Percentiles rank a stretch among this genome's conserved stretches.
phyloP scores from a whole-genome alignment of 2,888 invertebrate genomes.

The Orchesella flavescens region DNA sequence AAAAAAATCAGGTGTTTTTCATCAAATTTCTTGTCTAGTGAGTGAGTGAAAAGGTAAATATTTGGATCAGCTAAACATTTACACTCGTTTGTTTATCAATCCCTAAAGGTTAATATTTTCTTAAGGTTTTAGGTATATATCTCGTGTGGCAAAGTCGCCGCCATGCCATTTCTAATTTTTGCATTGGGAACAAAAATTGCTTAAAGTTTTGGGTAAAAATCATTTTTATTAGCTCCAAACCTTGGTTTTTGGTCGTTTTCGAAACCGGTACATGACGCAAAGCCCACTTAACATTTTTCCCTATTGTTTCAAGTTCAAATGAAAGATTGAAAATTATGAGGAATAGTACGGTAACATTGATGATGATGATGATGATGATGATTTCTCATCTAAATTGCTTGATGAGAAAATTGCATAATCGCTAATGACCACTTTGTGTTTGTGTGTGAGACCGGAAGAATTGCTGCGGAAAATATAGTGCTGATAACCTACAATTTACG shows the following conservation, averaged over 20 bases:
- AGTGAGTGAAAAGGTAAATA: too few relatives aligned
- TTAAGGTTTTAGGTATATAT: too few relatives aligned
- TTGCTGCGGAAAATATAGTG: slow-evolving; percentile 33
- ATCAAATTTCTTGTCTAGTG: too few relatives aligned
- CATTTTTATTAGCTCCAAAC: not conserved
- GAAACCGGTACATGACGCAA: slow-evolving; percentile 55
- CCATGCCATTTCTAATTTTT: too few relatives aligned
- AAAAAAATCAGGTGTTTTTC: too few relatives aligned
- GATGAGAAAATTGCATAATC: slow-evolving; percentile 59
- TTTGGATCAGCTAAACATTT: too few relatives aligned
- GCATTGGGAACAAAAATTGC: too few relatives aligned
- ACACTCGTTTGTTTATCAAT: too few relatives aligned
- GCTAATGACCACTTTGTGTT: slow-evolving; percentile 27
- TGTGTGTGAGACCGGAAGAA: slow-evolving; percentile 51
- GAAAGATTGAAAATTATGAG: not conserved
- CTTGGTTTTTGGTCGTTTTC: not conserved
- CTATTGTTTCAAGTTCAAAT: not conserved
- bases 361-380: not conserved
- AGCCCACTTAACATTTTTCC: not conserved
- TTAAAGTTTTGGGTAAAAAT: too few relatives aligned
- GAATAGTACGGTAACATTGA: slow-evolving; percentile 8
- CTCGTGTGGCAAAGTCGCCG: too few relatives aligned
- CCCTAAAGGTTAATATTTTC: too few relatives aligned
- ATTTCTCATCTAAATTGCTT: slow-evolving; percentile 24
- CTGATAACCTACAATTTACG: slow-evolving; percentile 46